Evolutionary conservation across 2,888 invertebrate genomes (phyloP).

Genomic region (Standfussiana lucernea): DNA sequence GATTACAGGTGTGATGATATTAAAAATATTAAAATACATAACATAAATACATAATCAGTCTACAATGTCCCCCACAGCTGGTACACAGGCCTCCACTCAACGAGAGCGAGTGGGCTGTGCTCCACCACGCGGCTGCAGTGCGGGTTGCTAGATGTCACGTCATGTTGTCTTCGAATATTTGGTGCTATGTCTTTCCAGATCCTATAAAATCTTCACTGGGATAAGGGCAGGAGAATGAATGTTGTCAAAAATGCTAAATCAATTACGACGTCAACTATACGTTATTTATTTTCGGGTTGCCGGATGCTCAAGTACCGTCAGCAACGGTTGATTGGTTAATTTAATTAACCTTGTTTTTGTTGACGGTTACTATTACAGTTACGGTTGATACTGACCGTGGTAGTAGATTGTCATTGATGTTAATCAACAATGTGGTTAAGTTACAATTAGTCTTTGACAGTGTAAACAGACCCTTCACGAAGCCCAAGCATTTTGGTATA

Average conservation of each 20-base stretch:
- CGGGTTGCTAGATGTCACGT: not conserved
- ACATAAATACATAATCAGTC: not conserved
- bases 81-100: not conserved
- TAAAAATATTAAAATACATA: not conserved
- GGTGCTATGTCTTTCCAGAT: too few species aligned
- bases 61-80: not conserved
- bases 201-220: too few species aligned
- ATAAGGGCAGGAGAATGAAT: too few species aligned
- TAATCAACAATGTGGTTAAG: slow-evolving; percentile 18
- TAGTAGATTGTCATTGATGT: slow-evolving; percentile 13
- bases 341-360: slow-evolving; percentile 49
- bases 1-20: too few species aligned
- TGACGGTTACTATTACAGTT: not conserved
- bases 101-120: not conserved
- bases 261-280: not conserved
- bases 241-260: not conserved
- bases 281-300: slow-evolving; percentile 28
- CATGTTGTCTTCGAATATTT: not conserved
- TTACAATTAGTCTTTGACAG: slow-evolving; percentile 1
- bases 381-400: not conserved
- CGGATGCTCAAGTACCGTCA: slow-evolving; percentile 49
- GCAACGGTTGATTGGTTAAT: slow-evolving; percentile 53
- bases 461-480: too few species aligned
- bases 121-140: not conserved
- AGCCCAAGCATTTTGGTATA: too few species aligned